Evolutionary conservation across 1,140 invertebrate genomes (phyloP).

Genomic region (Nasonia longicornis): DNA sequence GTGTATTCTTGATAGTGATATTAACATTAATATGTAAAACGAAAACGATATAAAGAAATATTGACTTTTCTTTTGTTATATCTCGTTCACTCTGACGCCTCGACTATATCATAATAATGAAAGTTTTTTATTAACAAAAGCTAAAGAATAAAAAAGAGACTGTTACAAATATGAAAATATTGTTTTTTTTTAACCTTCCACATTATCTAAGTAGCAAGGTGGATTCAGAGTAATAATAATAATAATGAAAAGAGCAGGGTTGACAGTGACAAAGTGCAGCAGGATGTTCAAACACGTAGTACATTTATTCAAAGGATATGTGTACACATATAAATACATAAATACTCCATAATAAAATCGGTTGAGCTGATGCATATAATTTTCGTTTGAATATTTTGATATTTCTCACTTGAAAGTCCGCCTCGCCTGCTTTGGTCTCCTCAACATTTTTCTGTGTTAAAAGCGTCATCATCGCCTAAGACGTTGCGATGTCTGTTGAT

Average conservation of each 20-base stretch:
- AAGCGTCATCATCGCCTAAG: background rate
- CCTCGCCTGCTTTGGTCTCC: conserved; percentile 29
- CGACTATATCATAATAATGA: conserved; percentile 14
- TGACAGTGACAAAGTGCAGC: conserved; percentile 20
- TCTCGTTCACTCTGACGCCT: conserved; percentile 29
- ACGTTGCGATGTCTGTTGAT: background rate
- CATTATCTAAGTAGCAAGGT: background rate
- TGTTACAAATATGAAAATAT: conserved; percentile 25
- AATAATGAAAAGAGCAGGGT: background rate
- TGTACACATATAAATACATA: conserved; percentile 64
- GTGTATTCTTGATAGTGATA: conserved; percentile 14
- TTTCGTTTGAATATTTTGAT: conserved; percentile 23
- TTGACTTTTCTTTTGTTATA: conserved; percentile 23
- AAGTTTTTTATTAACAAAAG: conserved; percentile 25
- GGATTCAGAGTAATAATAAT: background rate
- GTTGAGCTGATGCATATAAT: conserved; percentile 46
- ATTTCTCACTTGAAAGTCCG: background rate
- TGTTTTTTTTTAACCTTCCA: background rate
- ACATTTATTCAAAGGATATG: conserved; percentile 64
- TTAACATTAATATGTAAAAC: conserved; percentile 9
- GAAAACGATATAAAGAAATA: conserved; percentile 69
- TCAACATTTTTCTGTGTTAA: background rate
- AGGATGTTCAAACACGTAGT: conserved; percentile 57
- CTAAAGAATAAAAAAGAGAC: conserved; percentile 28
- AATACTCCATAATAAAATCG: conserved; percentile 61